Conservation (phyloP, 2,888 invertebrate species). For the Lasioglossum morio region DNA sequence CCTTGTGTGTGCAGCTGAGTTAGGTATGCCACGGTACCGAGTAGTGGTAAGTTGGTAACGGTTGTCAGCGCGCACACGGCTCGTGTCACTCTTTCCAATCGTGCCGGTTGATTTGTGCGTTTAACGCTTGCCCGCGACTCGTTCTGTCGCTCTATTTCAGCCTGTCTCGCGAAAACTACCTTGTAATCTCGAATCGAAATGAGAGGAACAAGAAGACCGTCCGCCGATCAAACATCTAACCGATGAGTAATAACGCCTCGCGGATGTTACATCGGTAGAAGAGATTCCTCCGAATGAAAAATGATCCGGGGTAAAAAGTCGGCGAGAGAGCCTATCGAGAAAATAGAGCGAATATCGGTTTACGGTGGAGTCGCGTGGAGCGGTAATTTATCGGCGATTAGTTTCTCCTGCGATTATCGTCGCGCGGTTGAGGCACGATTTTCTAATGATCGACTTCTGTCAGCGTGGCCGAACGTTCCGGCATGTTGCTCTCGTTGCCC, state of each 20-base stretch:
- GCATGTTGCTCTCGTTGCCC: constrained; percentile 28
- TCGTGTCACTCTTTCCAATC: constrained; percentile 70
- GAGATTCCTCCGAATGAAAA: neutral
- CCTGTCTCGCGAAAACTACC: neutral
- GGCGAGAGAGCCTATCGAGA: neutral
- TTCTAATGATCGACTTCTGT: constrained; percentile 28
- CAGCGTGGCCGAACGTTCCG: constrained; percentile 31
- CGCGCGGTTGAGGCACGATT: neutral
- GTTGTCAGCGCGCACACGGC: constrained; percentile 66
- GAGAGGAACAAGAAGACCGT: neutral
- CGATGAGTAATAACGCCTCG: neutral
- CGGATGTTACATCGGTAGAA: neutral
- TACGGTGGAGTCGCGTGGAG: neutral
- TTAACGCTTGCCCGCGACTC: constrained; percentile 54
- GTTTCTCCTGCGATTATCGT: constrained; percentile 13
- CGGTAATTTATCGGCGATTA: constrained; percentile 7
- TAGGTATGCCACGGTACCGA: constrained; percentile 52
- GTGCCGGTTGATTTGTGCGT: constrained; percentile 52
- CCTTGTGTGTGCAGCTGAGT: constrained; percentile 44
- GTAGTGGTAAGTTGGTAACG: constrained; percentile 64
- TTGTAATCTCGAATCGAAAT: neutral
- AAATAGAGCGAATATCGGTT: constrained; percentile 10
- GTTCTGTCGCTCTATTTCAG: constrained; percentile 27
- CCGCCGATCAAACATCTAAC: neutral
- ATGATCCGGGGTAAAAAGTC: neutral